Percentiles rank a stretch among this genome's conserved stretches.
Evolutionary conservation across 92 coral and sea anemone species (phyloP).

Genomic region (Blastomussa wellsi): DNA sequence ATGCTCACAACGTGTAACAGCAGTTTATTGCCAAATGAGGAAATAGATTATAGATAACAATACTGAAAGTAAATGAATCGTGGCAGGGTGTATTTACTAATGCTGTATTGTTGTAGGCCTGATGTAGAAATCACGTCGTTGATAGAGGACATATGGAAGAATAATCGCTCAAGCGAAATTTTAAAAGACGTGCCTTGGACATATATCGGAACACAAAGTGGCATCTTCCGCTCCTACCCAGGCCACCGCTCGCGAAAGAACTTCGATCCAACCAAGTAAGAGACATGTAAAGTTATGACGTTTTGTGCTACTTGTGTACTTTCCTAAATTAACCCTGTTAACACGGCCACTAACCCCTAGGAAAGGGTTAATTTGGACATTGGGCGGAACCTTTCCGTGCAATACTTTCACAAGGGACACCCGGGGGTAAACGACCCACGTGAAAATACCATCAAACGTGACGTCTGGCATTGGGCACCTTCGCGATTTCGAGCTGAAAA

Average conservation of each 20-base stretch:
- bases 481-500: no score
- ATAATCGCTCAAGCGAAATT: constrained; percentile 71
- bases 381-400: no score
- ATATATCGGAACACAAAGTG: constrained; percentile 89
- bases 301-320: no score
- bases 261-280: constrained; percentile 95
- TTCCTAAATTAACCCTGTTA: background rate
- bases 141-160: constrained; percentile 79
- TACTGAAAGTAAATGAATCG: background rate
- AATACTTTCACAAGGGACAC: no score
- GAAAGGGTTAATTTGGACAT: no score
- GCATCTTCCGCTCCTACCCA: constrained; percentile 87
- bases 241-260: constrained; percentile 89
- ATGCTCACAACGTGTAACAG: no score
- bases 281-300: background rate
- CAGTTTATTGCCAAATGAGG: no score
- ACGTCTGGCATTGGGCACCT: no score
- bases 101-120: constrained; percentile 48
- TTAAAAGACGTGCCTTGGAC: constrained; percentile 97
- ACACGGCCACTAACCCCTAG: no score
- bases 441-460: no score
- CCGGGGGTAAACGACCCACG: no score
- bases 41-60: no score
- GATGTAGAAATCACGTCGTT: constrained; percentile 93
- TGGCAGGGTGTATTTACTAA: background rate